Base-by-base conservation (phyloP, 2,888 invertebrate species). In the Argyra leucocephala region DNA sequence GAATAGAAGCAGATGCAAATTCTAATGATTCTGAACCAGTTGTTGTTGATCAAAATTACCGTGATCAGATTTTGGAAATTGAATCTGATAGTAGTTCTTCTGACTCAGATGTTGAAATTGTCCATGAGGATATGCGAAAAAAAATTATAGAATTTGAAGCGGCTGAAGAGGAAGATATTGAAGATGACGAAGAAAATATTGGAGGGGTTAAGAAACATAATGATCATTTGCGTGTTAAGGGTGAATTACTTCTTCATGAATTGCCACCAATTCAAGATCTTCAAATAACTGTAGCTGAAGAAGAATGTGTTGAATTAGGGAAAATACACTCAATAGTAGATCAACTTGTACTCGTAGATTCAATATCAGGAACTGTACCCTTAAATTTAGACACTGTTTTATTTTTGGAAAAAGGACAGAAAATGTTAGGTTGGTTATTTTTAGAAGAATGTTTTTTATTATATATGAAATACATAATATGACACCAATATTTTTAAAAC, bases 351-450 rank as follows among this genome's bases (percentile, higher is more conserved):
- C 84, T 93, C 72, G 86, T 95, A 24, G 84, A 86, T 70, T 85
- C 90, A 12, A 80, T 86, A 63, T 86, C 88, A 15, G 85, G 85
- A 66, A 86, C 87, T 22, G 89, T 92, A 62, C 86, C 93, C 0
- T 84, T 96, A 65, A 89, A 96, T 81, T 79, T 94, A 70, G 96
- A 95, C 69, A 91, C 92, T 1, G 85, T 96, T 18, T 80, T 97
- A 64, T 97, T 97, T 77, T 75, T 93, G 67, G 89, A 93, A 18
- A 85, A 87, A 71, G 91, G 92, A 4, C 85, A 88, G 68, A 84
- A 85, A 70, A 83, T 90, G 12, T 79, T 93, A 5, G 91, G 91
- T 9, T 31, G 5, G 31, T 31, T 31, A 7, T 31, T 31, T 31
- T 31, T 7, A 31, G n/a, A 7, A 31, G 26, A 26, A 26, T 6